Evolutionary conservation across 2,888 invertebrate species (phyloP), one percentile per base, ranked within the genome.

Genomic region (Chymomyza amoena): DNA sequence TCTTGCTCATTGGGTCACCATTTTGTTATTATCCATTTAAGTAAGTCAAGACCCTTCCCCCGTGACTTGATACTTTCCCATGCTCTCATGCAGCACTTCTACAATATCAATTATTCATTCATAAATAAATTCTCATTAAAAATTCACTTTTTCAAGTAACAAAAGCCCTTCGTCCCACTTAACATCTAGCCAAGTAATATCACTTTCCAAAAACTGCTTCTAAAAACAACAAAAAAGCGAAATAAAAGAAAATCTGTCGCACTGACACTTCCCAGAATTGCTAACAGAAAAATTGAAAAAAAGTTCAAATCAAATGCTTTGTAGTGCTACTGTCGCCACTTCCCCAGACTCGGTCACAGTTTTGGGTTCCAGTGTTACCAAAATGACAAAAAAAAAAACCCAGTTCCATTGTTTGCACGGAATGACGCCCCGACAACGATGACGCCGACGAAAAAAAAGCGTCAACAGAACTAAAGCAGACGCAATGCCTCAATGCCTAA

Each of bases 241-340:
- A 54, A 7, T 13, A 25, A 25, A 6, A 4, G 25, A 28, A 18
- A 57, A 57, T 57, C 15, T 25, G 20, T 25, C 20, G 57, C 60
- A 60, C 60, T 7, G 60, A 60, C 60, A 60, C 60, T 60, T 60
- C 60, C 60, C 32, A 36, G 60, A 60, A 60, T 59, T 32, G 59
- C 13, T 59, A 59, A 32, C 61, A 51, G 68, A 68, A 68, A 66
- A 70, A 13, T 45, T 10, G 4, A 13, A 45, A 45, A 56, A 57
- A 57, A 71, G 72, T 65, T 61, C 68, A 78, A 82, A 73, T 75
- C 79, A 76, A 85, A 80, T 69, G 83, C 79, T 64, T 70, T 71
- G 79, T 82, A 83, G 83, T 76, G 83, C 83, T 75, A 79, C 85
- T 79, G 81, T 83, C 77, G 79, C 83, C 85, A 73, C 82, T 69